Base-by-base conservation (phyloP, 2,797 vertebrate genomes). In the Ibycter americanus region DNA sequence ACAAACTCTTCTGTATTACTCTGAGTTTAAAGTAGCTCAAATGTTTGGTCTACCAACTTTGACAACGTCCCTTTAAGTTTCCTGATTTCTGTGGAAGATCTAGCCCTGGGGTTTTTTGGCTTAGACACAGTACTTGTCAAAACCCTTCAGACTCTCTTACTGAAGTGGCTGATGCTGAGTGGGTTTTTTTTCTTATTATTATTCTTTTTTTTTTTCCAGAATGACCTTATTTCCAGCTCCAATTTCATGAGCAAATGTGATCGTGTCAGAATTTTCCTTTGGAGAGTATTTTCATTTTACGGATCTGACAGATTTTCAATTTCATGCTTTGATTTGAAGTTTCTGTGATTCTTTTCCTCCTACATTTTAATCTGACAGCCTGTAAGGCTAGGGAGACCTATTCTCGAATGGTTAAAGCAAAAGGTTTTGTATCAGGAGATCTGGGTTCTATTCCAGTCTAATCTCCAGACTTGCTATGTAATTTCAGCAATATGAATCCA, bases 261-360 rank as follows among this genome's bases (percentile, higher is more conserved):
- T 96, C 4, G 46, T 96, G 93, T 97, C 95, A 97, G 95, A 98
- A 93, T 93, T 97, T 97, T 96, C 92, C 95, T 97, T 97, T 91
- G 32, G 63, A 98, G 95, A 91, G 95, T 97, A 97, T 97, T 97
- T 98, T 96, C 93, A 86, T 96, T 97, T 97, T 97, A 94, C 7
- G 76, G 90, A 97, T 97, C 90, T 97, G 97, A 98, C 96, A 97
- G 98, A 97, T 98, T 98, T 97, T 97, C 94, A 23, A 90, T 96
- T 97, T 97, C 96, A 95, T 96, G 95, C 94, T 98, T 98, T 96
- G 96, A 97, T 97, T 97, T 97, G 94, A 98, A 95, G 86, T 98
- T 94, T 96, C 93, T 97, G 84, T 91, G 94, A 82, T 97, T 98
- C 58, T 90, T 90, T 94, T 77, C 89, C 79, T 96, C 87, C 77